Evolutionary conservation across 2,797 vertebrate genomes (phyloP).

Genomic region (Sciurus vulgaris): DNA sequence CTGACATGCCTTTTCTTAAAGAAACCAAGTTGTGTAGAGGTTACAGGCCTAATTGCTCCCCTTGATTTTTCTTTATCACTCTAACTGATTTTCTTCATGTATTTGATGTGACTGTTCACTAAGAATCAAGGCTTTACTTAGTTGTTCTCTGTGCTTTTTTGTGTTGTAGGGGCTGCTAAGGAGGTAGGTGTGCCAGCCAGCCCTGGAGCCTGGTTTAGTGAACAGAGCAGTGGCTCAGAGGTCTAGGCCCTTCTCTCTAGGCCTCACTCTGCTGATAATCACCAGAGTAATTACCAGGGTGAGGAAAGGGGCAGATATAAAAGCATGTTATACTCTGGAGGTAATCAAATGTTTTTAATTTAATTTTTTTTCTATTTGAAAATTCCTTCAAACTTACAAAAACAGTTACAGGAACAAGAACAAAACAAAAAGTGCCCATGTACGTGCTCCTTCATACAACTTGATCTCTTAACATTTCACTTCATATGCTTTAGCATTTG

Average conservation of each 20-base stretch:
- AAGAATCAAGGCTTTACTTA: neutral
- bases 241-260: neutral
- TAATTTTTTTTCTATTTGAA: slow-evolving; percentile 19
- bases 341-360: neutral
- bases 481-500: fast-evolving
- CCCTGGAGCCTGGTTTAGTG: neutral
- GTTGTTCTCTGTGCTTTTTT: neutral
- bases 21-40: neutral
- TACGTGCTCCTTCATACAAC: neutral
- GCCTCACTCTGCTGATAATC: neutral
- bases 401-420: neutral
- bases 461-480: neutral
- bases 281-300: neutral
- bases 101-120: neutral
- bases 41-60: neutral
- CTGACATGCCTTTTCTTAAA: neutral
- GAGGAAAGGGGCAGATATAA: neutral
- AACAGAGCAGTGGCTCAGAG: neutral
- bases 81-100: neutral
- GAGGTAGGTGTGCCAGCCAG: neutral
- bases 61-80: neutral
- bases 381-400: neutral
- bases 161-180: neutral
- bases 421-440: neutral
- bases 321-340: neutral